Conservation (phyloP, 2,113 vertebrate species). For the Pluvialis apricaria region DNA sequence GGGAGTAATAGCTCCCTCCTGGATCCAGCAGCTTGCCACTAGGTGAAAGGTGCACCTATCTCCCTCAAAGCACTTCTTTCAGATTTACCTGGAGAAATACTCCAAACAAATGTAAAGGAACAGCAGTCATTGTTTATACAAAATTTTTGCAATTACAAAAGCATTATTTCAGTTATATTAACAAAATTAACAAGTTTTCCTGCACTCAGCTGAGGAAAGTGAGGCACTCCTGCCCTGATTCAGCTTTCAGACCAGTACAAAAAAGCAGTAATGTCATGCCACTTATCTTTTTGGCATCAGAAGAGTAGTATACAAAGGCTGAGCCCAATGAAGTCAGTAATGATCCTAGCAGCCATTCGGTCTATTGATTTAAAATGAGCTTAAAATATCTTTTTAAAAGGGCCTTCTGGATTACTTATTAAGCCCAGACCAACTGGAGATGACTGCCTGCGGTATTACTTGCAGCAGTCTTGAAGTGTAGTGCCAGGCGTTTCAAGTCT, state of each 20-base stretch:
- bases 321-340: neutral
- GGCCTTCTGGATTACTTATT: neutral
- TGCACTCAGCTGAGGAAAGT: neutral
- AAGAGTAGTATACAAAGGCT: neutral
- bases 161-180: neutral
- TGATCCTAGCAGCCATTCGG: neutral
- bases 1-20: neutral
- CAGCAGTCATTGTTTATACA: neutral
- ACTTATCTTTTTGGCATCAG: neutral
- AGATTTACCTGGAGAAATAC: neutral
- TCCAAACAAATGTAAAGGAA: neutral
- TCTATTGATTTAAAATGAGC: slow-evolving; percentile 8
- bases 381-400: slow-evolving; percentile 6
- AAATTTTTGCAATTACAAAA: neutral
- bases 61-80: neutral
- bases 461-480: neutral
- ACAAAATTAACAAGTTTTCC: neutral
- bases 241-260: neutral
- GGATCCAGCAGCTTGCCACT: neutral
- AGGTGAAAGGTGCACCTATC: rapidly evolving
- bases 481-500: neutral
- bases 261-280: neutral
- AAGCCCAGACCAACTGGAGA: neutral
- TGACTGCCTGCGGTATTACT: neutral
- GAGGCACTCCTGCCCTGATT: neutral